Base-by-base conservation (phyloP, 2,888 invertebrate species). In the Byasa hedistus region DNA sequence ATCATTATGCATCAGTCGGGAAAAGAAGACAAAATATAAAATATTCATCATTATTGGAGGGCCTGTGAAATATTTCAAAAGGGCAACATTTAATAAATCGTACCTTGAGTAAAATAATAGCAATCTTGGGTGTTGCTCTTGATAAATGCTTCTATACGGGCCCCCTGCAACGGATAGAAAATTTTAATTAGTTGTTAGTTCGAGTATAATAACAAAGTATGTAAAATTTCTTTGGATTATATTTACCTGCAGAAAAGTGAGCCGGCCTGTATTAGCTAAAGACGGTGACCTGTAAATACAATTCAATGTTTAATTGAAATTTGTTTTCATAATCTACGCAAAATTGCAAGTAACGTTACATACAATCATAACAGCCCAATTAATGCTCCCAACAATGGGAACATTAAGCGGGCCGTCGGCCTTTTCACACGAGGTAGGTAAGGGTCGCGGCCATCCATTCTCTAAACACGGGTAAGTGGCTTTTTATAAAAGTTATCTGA, bases 1-100 rank as follows among this genome's bases (percentile, higher is more conserved):
- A 75, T 79, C 84, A 85, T 76, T 84, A 87, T 89, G 71, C 73
- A 73, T 90, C 89, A 85, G 90, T 85, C 88, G 89, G 89, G 89
- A 90, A 89, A 90, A 90, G 89, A 89, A 89, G 90, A 89, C 89
- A 86, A 86, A 82, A 80, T 73, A 62, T 66, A 71, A 66, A 65
- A 64, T 21, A 77, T 76, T 85, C 85, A 85, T 85, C 85, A 86
- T 79, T 57, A 61, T 36, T 7, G 10, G 36, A 56, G 57, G 17
- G n/a, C 3, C 44, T 32, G 57, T 62, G 39, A 54, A 55, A 60
- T 54, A 61, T 59, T 22, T 23, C 55, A 55, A 44, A 32, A n/a
- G 55, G 19, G 19, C 24, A 32, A 57, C 15, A 64, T 36, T 48
- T 27, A 5, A 51, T 57, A 36, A 39, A 24, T 21, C 61, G 22